These are phyloP conservation scores for Acrobasis suavella DNA, from an alignment of 2,888 invertebrate genomes.

Conservation along the genomic window DNA sequence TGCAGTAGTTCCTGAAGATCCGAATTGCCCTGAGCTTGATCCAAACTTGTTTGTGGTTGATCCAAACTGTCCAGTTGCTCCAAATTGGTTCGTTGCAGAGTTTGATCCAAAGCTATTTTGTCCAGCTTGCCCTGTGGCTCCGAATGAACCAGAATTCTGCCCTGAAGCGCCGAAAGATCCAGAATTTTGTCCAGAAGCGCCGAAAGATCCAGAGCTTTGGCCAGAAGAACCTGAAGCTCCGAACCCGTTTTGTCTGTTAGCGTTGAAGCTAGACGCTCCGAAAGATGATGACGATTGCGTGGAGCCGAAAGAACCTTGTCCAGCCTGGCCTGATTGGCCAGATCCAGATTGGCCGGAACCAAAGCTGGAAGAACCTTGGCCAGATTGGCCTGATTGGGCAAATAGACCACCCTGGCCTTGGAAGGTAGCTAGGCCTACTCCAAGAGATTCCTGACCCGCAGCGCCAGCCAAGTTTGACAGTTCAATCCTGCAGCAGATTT, in stretches of 20 bases:
- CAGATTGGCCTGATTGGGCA: constrained; percentile 39
- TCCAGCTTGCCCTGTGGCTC: not conserved
- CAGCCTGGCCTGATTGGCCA: constrained; percentile 21
- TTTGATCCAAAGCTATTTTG: not conserved
- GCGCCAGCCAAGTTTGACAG: constrained; percentile 50
- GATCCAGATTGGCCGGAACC: constrained; percentile 26
- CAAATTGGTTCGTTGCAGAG: constrained; percentile 27
- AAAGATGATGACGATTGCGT: constrained; percentile 29
- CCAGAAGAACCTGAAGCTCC: constrained; percentile 10
- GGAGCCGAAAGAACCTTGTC: constrained; percentile 30
- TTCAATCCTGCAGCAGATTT: constrained; percentile 76
- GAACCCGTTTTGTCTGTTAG: constrained; percentile 32
- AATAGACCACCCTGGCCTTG: constrained; percentile 55
- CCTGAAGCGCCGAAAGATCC: constrained; percentile 27
- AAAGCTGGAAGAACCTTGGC: constrained; percentile 25
- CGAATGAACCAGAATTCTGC: constrained; percentile 6
- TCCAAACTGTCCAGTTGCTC: constrained; percentile 28
- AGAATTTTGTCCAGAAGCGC: constrained; percentile 29
- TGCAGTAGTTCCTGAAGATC: constrained; percentile 12
- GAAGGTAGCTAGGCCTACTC: constrained; percentile 57
- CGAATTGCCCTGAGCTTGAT: constrained; percentile 21
- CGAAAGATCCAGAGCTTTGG: constrained; percentile 28
- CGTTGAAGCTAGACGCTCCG: constrained; percentile 37
- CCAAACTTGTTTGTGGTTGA: constrained; percentile 22
- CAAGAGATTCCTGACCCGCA: constrained; percentile 52